Evolutionary conservation across 1,140 invertebrate species (phyloP).

Genomic region (Drosophila bocqueti): DNA sequence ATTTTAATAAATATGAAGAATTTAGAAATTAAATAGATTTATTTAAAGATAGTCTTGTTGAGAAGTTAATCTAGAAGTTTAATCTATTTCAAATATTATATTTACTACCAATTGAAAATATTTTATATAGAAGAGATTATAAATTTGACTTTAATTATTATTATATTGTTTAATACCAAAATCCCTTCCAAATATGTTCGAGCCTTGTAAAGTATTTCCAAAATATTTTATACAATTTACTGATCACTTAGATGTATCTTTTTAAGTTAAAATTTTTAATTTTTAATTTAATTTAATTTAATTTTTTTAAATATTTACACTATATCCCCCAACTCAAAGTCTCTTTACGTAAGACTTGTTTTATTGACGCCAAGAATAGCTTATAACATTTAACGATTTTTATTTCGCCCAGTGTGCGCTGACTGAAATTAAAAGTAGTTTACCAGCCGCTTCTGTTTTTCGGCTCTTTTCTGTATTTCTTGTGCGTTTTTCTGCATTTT

Average conservation of each 20-base stretch:
- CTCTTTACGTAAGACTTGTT: background rate
- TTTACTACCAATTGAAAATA: too few species aligned
- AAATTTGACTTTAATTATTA: background rate
- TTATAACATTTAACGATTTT: background rate
- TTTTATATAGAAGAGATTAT: background rate
- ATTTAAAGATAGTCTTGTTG: background rate
- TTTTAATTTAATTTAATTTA: too few species aligned
- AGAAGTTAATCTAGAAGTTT: background rate
- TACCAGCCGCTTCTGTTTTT: slow-evolving; percentile 63
- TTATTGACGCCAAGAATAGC: background rate
- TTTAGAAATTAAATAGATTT: background rate
- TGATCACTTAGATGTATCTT: too few species aligned
- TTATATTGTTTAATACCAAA: too few species aligned
- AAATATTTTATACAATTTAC: too few species aligned
- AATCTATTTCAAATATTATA: background rate
- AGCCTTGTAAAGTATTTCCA: too few species aligned
- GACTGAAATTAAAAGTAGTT: slow-evolving; percentile 75
- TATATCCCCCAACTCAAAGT: background rate
- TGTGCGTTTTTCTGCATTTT: slow-evolving; percentile 10
- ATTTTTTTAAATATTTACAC: background rate
- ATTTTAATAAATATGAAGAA: too few species aligned
- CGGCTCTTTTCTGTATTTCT: slow-evolving; percentile 18
- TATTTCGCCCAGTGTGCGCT: slow-evolving; percentile 1
- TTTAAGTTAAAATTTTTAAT: too few species aligned
- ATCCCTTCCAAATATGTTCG: background rate